phyloP scores from a whole-genome alignment of 2,797 vertebrate species.

The Gambelia wislizenii region DNA sequence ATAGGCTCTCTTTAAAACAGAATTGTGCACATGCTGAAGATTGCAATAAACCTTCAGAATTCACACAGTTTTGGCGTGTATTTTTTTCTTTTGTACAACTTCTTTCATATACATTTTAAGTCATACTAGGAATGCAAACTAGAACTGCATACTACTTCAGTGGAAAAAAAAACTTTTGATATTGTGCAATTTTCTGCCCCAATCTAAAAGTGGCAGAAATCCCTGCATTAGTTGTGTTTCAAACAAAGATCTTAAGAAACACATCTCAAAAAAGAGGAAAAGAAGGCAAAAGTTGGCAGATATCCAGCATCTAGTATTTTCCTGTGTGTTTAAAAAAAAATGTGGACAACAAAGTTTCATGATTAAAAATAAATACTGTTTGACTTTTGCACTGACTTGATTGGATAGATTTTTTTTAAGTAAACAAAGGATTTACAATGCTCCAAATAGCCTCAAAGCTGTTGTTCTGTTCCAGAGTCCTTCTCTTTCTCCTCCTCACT shows the following conservation, averaged over 20 bases:
- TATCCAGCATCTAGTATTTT: constrained; percentile 79
- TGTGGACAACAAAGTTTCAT: constrained; percentile 78
- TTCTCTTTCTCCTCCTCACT: constrained; percentile 84
- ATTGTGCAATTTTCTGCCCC: constrained; percentile 92
- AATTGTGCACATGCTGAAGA: constrained; percentile 74
- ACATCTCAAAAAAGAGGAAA: constrained; percentile 75
- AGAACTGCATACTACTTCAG: constrained; percentile 75
- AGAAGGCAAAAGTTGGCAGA: constrained; percentile 83
- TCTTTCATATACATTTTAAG: constrained; percentile 77
- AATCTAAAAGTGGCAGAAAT: constrained; percentile 88
- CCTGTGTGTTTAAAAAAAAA: constrained; percentile 65
- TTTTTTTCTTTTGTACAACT: constrained; percentile 59
- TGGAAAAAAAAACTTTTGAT: constrained; percentile 73
- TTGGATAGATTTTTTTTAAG: constrained; percentile 76
- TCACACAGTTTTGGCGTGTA: constrained; percentile 72
- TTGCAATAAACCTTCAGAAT: constrained; percentile 67
- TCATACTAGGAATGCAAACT: constrained; percentile 79
- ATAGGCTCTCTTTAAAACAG: constrained; percentile 65
- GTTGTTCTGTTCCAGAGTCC: constrained; percentile 69
- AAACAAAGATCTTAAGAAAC: constrained; percentile 78
- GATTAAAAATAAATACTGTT: constrained; percentile 84
- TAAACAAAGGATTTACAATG: constrained; percentile 76
- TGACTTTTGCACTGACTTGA: constrained; percentile 78
- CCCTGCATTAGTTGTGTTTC: constrained; percentile 88
- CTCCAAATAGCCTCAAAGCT: constrained; percentile 72